Evolutionary conservation across 2,797 vertebrate species (phyloP).

Genomic region (Podarcis lilfordi): DNA sequence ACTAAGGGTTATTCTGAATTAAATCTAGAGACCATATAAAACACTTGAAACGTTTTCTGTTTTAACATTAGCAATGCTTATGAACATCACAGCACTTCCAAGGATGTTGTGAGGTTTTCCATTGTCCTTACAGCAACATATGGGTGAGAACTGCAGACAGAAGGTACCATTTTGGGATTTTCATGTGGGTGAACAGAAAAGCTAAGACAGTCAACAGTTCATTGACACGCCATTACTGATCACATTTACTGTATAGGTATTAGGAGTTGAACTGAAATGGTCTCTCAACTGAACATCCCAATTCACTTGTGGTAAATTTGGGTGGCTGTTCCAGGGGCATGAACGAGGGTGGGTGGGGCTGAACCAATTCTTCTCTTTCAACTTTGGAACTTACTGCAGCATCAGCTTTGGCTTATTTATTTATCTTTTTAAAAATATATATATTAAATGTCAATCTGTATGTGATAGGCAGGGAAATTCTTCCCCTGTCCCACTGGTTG

Average conservation of each 20-base stretch:
- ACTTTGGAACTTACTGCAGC: not conserved
- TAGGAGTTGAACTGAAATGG: not conserved
- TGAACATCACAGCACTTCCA: constrained; percentile 47
- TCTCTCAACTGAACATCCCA: no score
- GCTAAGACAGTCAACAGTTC: not conserved
- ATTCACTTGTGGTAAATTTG: not conserved
- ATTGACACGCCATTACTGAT: not conserved
- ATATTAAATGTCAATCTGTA: not conserved
- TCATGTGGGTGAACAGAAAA: not conserved
- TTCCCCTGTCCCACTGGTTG: not conserved
- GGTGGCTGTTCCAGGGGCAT: not conserved
- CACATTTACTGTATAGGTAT: not conserved
- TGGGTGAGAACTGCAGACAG: not conserved
- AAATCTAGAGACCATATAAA: constrained; percentile 42
- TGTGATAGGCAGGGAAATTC: not conserved
- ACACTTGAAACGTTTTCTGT: constrained; percentile 46
- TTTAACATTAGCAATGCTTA: constrained; percentile 57
- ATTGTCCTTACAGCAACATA: not conserved
- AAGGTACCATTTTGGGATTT: not conserved
- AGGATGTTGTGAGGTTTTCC: constrained; percentile 17
- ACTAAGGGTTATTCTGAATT: constrained; percentile 31
- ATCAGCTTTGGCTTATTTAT: not conserved
- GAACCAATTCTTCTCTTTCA: not conserved
- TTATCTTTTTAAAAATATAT: no score
- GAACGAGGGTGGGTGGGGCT: not conserved